These are phyloP conservation scores for Scelioninae gen. 1 DNA, from an alignment of 2,888 invertebrate genomes.

Conservation along the genomic window DNA sequence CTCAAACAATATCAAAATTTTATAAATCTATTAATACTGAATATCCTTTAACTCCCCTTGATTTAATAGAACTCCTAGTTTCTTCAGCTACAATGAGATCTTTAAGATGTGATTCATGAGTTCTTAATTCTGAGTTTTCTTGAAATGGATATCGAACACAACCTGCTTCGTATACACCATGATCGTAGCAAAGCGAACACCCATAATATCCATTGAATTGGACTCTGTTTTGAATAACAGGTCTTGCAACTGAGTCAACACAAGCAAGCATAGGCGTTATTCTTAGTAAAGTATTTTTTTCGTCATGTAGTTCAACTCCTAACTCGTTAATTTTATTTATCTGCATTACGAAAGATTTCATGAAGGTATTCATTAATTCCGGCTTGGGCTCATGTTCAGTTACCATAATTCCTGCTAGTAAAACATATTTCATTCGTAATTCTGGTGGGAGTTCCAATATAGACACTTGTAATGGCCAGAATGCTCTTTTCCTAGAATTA, in stretches of 20 bases:
- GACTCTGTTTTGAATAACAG: slow-evolving; percentile 45
- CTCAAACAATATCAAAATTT: slow-evolving; percentile 58
- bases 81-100: neutral
- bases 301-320: too few species aligned
- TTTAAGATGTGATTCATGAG: neutral
- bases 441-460: too few species aligned
- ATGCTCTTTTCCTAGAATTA: too few species aligned
- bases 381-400: too few species aligned
- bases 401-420: too few species aligned
- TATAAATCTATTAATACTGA: neutral
- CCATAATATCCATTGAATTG: slow-evolving; percentile 51
- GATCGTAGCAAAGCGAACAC: slow-evolving; percentile 37
- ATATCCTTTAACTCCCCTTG: slow-evolving; percentile 13
- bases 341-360: too few species aligned
- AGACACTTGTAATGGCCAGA: too few species aligned
- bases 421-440: too few species aligned
- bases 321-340: too few species aligned
- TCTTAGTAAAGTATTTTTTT: too few species aligned
- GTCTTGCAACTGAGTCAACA: slow-evolving; percentile 29
- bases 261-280: neutral
- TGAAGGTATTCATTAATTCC: too few species aligned
- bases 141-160: slow-evolving; percentile 12
- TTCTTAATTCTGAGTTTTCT: slow-evolving; percentile 13
- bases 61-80: neutral
- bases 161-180: neutral